Conservation (phyloP, 2,113 vertebrate genomes). For the Naja naja region DNA sequence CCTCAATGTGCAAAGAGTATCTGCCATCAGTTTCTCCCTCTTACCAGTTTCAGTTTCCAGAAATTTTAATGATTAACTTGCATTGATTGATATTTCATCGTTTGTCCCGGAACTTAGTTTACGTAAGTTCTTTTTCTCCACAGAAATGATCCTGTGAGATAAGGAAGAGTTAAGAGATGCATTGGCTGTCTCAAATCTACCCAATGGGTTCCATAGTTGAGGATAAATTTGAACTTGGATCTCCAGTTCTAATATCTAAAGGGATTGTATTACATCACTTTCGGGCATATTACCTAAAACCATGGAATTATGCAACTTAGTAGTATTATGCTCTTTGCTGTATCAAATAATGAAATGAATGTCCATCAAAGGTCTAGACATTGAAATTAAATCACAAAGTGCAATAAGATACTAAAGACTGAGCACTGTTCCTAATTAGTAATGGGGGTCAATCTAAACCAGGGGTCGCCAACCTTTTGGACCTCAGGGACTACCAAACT, state of each 20-base stretch:
- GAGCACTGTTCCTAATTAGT: not conserved
- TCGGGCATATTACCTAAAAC: not conserved
- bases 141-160: not conserved
- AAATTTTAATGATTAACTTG: not conserved
- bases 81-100: not conserved
- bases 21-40: not conserved
- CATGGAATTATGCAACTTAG: not conserved
- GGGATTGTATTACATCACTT: not conserved
- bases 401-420: not conserved
- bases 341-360: not conserved
- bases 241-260: not conserved
- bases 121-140: not conserved
- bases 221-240: not conserved
- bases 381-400: not conserved
- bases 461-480: too few relatives aligned
- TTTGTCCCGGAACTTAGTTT: not conserved
- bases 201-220: not conserved
- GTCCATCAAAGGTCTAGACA: not conserved
- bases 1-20: not conserved
- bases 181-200: not conserved
- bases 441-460: not conserved
- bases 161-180: not conserved
- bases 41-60: not conserved
- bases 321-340: not conserved
- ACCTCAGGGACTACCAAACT: too few relatives aligned